Base-by-base conservation (phyloP, 1,140 invertebrate genomes). In the Bombus balteatus region DNA sequence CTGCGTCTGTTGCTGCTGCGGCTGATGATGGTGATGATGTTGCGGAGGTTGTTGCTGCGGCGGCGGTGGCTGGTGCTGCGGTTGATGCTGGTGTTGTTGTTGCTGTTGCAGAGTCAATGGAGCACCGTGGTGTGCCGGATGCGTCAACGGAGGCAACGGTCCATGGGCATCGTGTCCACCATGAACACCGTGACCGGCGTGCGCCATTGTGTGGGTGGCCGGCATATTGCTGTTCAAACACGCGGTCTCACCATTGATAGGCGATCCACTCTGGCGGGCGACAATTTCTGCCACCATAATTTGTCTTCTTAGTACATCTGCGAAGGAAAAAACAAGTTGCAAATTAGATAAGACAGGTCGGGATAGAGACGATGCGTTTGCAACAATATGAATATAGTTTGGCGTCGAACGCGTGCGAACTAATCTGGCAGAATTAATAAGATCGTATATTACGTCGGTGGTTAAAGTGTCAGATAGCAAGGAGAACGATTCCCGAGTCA, bases 231-330 rank as follows among this genome's bases (percentile, higher is more conserved):
- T 90, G 92, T 96, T 96, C 89, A 96, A 92, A 90, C 95, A 96
- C 87, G 96, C 96, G 87, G 96, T 96, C 95, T 96, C 96, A 95
- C 96, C 96, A 94, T 96, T 97, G 87, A 96, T 96, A 87, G 96
- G 96, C 92, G 96, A 97, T 94, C 96, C 96, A 96, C 95, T 96
- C 94, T 97, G 97, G 89, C 97, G 97, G 94, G 97, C 95, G 91
- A 97, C 97, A 94, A 97, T 97, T 96, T 98, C 97, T 95, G 97
- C 97, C 95, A 98, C 97, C 97, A 98, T 98, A 96, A 97, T 97
- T 96, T 96, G 97, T 96, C 97, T 97, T 95, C 96, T 96, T 95
- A 96, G 92, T 94, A 96, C 96, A 96, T 97, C 96, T 96, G 96
- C 18, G 96, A 96, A 81, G 87, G 93, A 89, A 88, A 88, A 81